These are phyloP conservation scores for Morpho deidamia DNA, from an alignment of 2,888 invertebrate species.

Conservation along the genomic window DNA sequence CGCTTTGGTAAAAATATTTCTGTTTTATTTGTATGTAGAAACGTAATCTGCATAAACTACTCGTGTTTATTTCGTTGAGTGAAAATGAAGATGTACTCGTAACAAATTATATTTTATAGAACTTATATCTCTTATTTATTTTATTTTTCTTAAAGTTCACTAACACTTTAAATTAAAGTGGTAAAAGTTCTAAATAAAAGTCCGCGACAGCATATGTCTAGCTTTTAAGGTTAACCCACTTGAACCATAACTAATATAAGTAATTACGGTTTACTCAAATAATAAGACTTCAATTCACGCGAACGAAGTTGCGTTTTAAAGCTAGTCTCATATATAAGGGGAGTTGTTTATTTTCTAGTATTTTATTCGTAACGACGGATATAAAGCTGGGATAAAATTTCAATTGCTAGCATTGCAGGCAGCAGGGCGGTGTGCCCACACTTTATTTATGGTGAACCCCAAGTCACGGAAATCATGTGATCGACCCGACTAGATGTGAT, in stretches of 20 bases:
- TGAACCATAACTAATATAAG: too few species aligned
- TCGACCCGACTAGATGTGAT: conserved; percentile 16
- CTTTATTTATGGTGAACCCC: conserved; percentile 70
- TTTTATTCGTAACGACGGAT: conserved; percentile 61
- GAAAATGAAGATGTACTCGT: neutral
- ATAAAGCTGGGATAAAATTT: conserved; percentile 75
- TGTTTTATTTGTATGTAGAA: neutral
- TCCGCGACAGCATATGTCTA: too few species aligned
- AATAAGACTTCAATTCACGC: too few species aligned
- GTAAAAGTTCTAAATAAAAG: too few species aligned
- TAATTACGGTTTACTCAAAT: too few species aligned
- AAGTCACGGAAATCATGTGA: conserved; percentile 42
- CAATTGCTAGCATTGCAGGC: conserved; percentile 71
- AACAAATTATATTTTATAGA: neutral
- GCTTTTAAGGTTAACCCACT: too few species aligned
- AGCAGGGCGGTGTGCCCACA: conserved; percentile 57
- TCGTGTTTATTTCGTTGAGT: neutral
- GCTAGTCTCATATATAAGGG: conserved; percentile 31
- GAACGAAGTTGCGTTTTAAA: too few species aligned
- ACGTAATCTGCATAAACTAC: neutral
- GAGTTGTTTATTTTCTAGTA: conserved; percentile 64
- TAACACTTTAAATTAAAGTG: too few species aligned
- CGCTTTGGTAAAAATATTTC: conserved; percentile 6
- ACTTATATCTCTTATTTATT: neutral
- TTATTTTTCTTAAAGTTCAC: neutral